These are phyloP conservation scores for Synanceia verrucosa DNA, from an alignment of 2,797 vertebrate species.

Conservation along the genomic window DNA sequence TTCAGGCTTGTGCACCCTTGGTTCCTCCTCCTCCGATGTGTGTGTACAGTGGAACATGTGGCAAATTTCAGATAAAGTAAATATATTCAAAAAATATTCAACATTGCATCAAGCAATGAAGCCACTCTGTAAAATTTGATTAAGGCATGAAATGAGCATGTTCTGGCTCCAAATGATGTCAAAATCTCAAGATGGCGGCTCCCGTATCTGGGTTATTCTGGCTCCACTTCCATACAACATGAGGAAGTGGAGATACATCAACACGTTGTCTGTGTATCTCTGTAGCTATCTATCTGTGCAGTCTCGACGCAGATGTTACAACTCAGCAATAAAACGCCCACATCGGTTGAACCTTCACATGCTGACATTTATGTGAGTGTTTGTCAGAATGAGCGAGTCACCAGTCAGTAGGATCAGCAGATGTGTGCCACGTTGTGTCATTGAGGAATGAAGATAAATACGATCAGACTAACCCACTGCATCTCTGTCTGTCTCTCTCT, in stretches of 20 bases:
- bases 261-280: no score
- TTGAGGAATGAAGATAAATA: slow-evolving; percentile 25
- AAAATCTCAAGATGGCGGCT: no score
- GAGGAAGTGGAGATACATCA: no score
- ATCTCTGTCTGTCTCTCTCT: neutral
- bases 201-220: no score
- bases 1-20: neutral
- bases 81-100: neutral
- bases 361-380: neutral
- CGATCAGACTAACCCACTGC: slow-evolving; percentile 1
- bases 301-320: neutral
- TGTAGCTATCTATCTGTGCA: no score
- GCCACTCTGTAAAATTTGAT: neutral
- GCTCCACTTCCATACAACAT: no score
- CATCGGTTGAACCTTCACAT: neutral
- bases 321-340: neutral
- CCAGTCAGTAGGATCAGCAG: slow-evolving; percentile 49
- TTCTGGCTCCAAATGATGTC: no score
- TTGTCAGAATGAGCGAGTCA: slow-evolving; percentile 10
- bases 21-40: neutral
- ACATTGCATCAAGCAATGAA: neutral
- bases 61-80: neutral
- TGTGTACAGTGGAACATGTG: neutral
- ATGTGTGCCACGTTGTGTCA: slow-evolving; percentile 43
- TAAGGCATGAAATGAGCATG: neutral